These are phyloP conservation scores for Aegotheles bennettii DNA, from an alignment of 2,113 vertebrate genomes.

Conservation along the genomic window DNA sequence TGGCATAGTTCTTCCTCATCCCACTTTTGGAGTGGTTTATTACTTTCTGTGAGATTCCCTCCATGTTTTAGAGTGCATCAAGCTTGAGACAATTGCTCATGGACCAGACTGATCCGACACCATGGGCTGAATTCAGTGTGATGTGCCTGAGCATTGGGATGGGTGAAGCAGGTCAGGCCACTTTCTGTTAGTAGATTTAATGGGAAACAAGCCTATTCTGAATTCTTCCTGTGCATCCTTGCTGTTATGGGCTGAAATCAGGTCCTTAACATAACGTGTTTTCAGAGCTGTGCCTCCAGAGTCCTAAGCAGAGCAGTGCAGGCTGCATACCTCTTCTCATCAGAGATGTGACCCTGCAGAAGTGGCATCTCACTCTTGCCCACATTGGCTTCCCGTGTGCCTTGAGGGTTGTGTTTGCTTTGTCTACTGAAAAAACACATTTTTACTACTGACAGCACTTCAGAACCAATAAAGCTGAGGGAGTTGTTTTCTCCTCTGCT, in stretches of 20 bases:
- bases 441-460: constrained; percentile 15
- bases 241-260: neutral
- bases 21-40: neutral
- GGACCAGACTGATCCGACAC: neutral
- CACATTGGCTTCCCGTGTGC: neutral
- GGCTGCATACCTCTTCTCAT: constrained; percentile 35
- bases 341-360: neutral
- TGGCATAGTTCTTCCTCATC: neutral
- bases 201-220: neutral
- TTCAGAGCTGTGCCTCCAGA: neutral
- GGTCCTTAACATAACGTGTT: constrained; percentile 9
- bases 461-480: constrained; percentile 32
- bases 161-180: neutral
- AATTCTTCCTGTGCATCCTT: neutral
- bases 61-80: rapidly evolving
- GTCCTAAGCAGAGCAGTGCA: neutral
- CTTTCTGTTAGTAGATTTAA: neutral
- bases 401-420: constrained; percentile 39
- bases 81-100: neutral
- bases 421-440: constrained; percentile 44
- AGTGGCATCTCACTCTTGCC: neutral
- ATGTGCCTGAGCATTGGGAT: neutral
- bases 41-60: neutral
- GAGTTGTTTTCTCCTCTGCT: neutral
- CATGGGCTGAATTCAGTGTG: neutral